Evolutionary conservation across 2,113 vertebrate genomes (phyloP).

Genomic region (Steatornis caripensis): DNA sequence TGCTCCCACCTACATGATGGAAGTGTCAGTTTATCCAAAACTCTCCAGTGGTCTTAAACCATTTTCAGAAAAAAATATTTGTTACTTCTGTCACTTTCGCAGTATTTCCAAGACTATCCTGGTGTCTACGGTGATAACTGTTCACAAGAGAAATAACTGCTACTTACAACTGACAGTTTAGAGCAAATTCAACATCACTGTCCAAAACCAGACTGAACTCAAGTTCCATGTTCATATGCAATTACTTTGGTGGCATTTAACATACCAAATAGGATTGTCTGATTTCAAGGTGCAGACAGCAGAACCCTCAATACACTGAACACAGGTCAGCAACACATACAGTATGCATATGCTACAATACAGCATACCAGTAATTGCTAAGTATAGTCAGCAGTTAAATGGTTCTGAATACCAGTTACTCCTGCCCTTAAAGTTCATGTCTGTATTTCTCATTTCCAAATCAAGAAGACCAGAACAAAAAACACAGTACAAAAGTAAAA

Average conservation of each 20-base stretch:
- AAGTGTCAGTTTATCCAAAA: neutral
- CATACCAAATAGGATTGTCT: accelerated
- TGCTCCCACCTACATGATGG: neutral
- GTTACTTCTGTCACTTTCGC: neutral
- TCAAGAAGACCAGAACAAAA: neutral
- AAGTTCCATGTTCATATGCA: neutral
- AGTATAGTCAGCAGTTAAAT: neutral
- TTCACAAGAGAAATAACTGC: neutral
- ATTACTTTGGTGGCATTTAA: neutral
- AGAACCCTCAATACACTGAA: neutral
- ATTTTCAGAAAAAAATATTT: neutral
- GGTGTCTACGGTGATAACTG: neutral
- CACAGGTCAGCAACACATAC: neutral
- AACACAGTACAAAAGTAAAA: neutral
- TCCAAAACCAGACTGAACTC: neutral
- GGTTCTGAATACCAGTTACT: no score
- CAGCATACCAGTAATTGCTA: neutral
- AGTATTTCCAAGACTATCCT: neutral
- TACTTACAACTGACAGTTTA: neutral
- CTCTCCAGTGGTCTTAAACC: neutral
- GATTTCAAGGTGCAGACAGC: neutral
- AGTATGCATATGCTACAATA: neutral
- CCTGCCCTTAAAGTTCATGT: no score
- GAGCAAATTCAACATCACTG: neutral
- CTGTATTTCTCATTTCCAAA: neutral